phyloP scores from a whole-genome alignment of 2,888 invertebrate species.

The Cantharis nigra region DNA sequence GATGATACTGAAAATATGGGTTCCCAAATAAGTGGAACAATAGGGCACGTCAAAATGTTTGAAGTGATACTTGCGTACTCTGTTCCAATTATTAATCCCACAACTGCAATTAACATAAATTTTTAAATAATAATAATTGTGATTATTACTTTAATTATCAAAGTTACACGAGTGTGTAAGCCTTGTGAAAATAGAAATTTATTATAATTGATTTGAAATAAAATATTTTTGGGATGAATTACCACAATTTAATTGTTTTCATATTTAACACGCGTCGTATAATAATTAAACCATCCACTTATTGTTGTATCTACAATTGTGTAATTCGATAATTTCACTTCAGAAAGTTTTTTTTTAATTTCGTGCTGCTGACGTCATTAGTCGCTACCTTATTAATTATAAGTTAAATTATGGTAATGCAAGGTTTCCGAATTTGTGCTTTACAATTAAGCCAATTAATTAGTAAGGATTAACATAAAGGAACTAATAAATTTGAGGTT shows the following conservation, averaged over 20 bases:
- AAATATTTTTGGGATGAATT: background rate
- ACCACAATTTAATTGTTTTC: background rate
- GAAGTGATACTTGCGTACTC: background rate
- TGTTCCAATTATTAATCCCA: background rate
- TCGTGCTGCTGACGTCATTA: background rate
- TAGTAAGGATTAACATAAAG: background rate
- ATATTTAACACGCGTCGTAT: background rate
- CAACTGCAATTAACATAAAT: background rate
- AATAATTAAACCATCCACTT: background rate
- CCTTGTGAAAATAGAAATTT: background rate
- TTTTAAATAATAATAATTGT: background rate
- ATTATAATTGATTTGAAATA: background rate
- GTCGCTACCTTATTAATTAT: background rate
- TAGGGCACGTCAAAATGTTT: background rate
- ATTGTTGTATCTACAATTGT: background rate
- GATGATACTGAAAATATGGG: background rate
- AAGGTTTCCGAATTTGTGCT: background rate
- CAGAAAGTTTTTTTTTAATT: background rate
- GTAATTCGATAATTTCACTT: background rate
- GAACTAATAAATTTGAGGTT: background rate
- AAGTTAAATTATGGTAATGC: background rate
- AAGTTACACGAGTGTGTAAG: background rate
- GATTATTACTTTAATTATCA: background rate
- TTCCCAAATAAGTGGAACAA: background rate
- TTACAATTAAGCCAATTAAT: background rate